Base-by-base conservation (phyloP, 1,140 invertebrate genomes). In the Eupristina koningsbergeri region DNA sequence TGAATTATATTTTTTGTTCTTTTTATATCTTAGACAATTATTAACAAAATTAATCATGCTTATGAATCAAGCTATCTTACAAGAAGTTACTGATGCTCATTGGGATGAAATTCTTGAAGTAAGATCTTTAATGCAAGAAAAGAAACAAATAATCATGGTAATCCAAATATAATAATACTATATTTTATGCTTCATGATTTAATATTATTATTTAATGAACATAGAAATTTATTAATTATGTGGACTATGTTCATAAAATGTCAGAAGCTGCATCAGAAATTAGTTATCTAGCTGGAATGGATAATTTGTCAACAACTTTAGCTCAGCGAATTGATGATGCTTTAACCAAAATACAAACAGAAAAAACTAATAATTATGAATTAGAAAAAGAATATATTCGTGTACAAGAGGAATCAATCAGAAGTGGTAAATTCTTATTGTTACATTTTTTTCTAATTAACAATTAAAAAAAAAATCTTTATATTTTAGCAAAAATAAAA, bases 241-340 rank as follows among this genome's bases (percentile, higher is more conserved):
- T 92, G 88, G 88, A 92, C 63, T 87, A 90, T 86, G 87, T 91
- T 19, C 90, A 91, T 77, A 92, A 90, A 89, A 89, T 92, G 89
- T 90, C 89, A 85, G 86, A 86, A 73, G 88, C 91, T 78, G 88
- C 88, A 29, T 89, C 90, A 19, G 88, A 90, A 86, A 86, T 91
- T 45, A 89, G 89, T 88, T 91, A 89, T 45, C 86, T 89, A 47
- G 87, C 88, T 9, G 90, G 88, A 31, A 87, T 92, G 89, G 91
- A 92, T 58, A 92, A 88, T 86, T 87, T 92, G 80, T 90, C 89
- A 26, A 87, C 85, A 64, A 86, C 87, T 64, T 86, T 92, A 45
- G 88, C 85, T 45, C 85, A 89, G 83, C 89, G 91, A 81, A 87
- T 92, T 79, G 89, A 91, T 36, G 90, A 92, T 86, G 89, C 89